Percentiles rank a stretch among this genome's conserved stretches.
Conservation (phyloP, 2,113 vertebrate species). For the Pangasianodon gigas region DNA sequence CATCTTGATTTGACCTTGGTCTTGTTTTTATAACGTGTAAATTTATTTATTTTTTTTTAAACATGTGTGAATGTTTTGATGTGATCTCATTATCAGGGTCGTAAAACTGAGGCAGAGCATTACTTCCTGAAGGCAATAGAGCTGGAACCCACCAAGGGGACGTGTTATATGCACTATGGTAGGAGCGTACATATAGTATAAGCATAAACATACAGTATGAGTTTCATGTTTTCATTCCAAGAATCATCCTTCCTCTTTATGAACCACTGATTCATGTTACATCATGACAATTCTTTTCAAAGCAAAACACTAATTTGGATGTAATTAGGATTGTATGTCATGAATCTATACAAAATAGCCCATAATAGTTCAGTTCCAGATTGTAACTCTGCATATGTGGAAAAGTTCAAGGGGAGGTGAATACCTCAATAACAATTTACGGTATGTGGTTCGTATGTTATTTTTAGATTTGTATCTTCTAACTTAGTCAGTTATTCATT, state of each 20-base stretch:
- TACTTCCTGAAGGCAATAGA: constrained; percentile 92
- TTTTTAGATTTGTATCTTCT: not conserved
- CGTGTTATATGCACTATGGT: constrained; percentile 99
- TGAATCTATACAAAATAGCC: not conserved
- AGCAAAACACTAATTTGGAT: not conserved
- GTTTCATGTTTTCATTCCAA: not conserved
- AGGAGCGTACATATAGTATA: constrained; percentile 58
- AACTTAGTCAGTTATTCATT: not conserved
- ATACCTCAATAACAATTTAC: not conserved
- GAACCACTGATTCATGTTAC: not conserved
- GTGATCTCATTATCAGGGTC: constrained; percentile 76
- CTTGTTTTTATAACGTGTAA: not conserved
- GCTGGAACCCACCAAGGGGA: constrained; percentile 92
- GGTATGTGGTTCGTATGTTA: not conserved
- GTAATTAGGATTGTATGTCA: not conserved
- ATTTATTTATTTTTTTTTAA: no score
- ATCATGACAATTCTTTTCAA: not conserved
- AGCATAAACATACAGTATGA: not conserved
- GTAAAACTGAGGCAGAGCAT: constrained; percentile 88
- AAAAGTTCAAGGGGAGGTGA: not conserved
- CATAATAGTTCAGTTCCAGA: not conserved
- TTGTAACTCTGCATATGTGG: not conserved
- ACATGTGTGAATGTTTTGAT: constrained; percentile 12
- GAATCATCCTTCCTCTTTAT: not conserved
- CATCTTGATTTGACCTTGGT: not conserved